Percentiles rank a stretch among this genome's conserved stretches.
phyloP scores from a whole-genome alignment of 2,888 invertebrate species.

The Oegoconia quadripuncta region DNA sequence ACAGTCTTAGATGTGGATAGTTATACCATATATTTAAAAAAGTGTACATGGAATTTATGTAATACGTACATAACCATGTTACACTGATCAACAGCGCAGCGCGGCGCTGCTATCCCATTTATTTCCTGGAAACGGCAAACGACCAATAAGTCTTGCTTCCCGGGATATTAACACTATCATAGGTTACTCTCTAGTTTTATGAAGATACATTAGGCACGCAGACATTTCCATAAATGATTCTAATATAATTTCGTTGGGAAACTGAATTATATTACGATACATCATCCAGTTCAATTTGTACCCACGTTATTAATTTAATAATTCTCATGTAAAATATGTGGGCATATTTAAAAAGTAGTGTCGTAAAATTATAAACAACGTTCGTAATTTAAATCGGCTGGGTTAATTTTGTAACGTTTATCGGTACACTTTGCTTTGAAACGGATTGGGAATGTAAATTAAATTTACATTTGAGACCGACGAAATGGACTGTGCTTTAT shows the following conservation, averaged over 20 bases:
- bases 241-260: slow-evolving; percentile 4
- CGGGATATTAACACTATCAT: slow-evolving; percentile 78
- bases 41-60: background rate
- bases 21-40: too few relatives aligned
- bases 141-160: slow-evolving; percentile 76
- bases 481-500: slow-evolving; percentile 31
- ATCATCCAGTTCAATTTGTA: background rate
- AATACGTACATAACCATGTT: background rate
- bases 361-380: too few relatives aligned
- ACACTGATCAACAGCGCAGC: slow-evolving; percentile 27
- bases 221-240: slow-evolving; percentile 60
- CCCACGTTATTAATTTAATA: too few relatives aligned
- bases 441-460: slow-evolving; percentile 23
- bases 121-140: slow-evolving; percentile 71
- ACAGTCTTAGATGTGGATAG: too few relatives aligned
- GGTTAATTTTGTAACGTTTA: slow-evolving; percentile 8
- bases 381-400: background rate
- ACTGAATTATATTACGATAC: slow-evolving; percentile 1
- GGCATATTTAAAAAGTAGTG: too few relatives aligned
- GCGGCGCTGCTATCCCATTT: slow-evolving; percentile 54
- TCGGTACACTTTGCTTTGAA: slow-evolving; percentile 12
- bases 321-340: too few relatives aligned
- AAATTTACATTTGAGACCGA: slow-evolving; percentile 28
- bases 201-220: slow-evolving; percentile 68
- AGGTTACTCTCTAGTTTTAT: slow-evolving; percentile 74